Base-by-base conservation (phyloP, 1,140 invertebrate genomes). In the Ips typographus region DNA sequence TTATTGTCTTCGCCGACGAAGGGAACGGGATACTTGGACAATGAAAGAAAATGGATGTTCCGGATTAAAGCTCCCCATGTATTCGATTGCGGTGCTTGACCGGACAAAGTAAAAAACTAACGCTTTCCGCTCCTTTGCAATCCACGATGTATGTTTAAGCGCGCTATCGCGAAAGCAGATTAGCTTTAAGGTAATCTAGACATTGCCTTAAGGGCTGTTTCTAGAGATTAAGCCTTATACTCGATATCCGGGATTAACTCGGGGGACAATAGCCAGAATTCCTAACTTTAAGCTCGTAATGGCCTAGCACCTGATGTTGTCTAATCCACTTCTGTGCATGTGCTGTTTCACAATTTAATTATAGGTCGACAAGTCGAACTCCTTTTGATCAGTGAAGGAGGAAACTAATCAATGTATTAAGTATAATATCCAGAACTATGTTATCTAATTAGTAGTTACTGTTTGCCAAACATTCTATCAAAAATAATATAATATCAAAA, bases 1-100 rank as follows among this genome's bases (percentile, higher is more conserved):
- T 72, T 72, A 74, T 74, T 70, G 73, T 72, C 68, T 70, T 68
- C 49, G 44, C 8, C 62, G 59, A 61, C 53, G 55, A 65, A 59
- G 47, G 39, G 56, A 59, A 67, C 56, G 59, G 52, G 65, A 59
- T 67, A 67, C 57, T 67, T 59, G 57, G 65, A 67, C 65, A 49
- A 58, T 59, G 44, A 44, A 67, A 67, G 57, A 51, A 60, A 56
- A 65, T 65, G 37, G n/a, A 65, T 47, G 63, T 5, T 36, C 51
- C 6, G 63, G 63, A 65, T 65, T 65, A 65, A 41, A 65, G 52
- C 40, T 52, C 49, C 37, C 58, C 37, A 22, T 22, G 22, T 22
- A 22, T 22, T 22, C 22, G 44, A 49, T 49, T 8, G 44, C 7
- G 22, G 44, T 49, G 44, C 6, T 22, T 49, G 7, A 49, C 7